Conservation (phyloP, 1,140 invertebrate genomes). For the Tetranychus urticae region DNA sequence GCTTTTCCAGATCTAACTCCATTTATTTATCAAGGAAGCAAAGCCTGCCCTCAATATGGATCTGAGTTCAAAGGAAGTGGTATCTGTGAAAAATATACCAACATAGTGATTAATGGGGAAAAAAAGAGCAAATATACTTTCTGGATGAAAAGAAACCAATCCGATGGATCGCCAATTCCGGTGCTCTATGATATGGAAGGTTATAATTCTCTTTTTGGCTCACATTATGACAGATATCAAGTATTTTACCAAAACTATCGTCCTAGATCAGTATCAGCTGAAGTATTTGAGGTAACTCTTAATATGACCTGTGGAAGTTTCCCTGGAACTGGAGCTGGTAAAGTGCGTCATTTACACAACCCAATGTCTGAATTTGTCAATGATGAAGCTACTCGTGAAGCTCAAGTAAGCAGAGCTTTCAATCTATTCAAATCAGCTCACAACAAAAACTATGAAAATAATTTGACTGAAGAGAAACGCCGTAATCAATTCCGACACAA, state of each 20-base stretch:
- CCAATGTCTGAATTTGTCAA: conserved; percentile 70
- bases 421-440: conserved; percentile 47
- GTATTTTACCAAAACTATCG: conserved; percentile 51
- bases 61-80: neutral
- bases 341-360: conserved; percentile 34
- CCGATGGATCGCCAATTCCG: conserved; percentile 24
- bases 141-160: neutral
- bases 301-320: conserved; percentile 40
- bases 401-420: conserved; percentile 52
- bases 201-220: conserved; percentile 68
- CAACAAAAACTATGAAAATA: conserved; percentile 35
- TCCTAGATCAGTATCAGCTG: conserved; percentile 13
- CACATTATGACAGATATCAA: conserved; percentile 88
- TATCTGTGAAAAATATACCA: conserved; percentile 45
- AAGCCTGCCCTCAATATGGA: conserved; percentile 1
- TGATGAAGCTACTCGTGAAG: conserved; percentile 29
- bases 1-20: conserved; percentile 54
- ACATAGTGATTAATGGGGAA: conserved; percentile 35
- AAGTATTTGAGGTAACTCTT: conserved; percentile 1
- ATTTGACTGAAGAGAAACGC: conserved; percentile 39
- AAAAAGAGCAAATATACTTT: conserved; percentile 53
- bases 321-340: conserved; percentile 58
- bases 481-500: conserved; percentile 70
- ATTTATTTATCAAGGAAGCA: conserved; percentile 24
- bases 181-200: conserved; percentile 76